These are phyloP conservation scores for Jacana jacana DNA, from an alignment of 2,113 vertebrate genomes.

Conservation along the genomic window DNA sequence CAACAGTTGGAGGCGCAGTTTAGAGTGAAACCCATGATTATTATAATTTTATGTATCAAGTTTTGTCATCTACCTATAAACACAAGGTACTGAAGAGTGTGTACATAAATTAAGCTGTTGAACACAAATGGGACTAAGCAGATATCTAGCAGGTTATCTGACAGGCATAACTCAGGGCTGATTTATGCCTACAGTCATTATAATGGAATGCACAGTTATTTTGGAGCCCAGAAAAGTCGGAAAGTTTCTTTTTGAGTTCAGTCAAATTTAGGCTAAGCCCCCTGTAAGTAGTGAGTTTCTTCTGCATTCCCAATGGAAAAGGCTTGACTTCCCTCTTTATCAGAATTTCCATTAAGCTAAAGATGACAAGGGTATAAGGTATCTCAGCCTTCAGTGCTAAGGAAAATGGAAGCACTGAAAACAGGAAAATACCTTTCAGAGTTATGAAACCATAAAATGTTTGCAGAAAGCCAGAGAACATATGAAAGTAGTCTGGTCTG, in stretches of 20 bases:
- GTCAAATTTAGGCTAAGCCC: background rate
- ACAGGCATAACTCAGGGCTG: background rate
- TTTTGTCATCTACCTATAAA: background rate
- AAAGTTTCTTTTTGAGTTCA: slow-evolving; percentile 1
- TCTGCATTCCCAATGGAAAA: background rate
- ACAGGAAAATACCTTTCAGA: slow-evolving; percentile 4
- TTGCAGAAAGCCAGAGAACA: background rate
- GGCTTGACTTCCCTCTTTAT: background rate
- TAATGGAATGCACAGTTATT: slow-evolving; percentile 36
- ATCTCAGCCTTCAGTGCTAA: background rate
- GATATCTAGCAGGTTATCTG: slow-evolving; percentile 20
- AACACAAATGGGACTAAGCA: background rate
- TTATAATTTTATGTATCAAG: slow-evolving; percentile 12
- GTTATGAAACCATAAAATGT: background rate
- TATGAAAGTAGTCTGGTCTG: background rate
- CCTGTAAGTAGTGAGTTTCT: background rate
- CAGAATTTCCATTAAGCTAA: background rate
- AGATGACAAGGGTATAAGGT: background rate
- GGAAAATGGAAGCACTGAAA: background rate
- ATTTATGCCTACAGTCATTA: slow-evolving; percentile 29
- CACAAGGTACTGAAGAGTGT: background rate
- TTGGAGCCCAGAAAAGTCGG: background rate
- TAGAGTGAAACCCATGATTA: background rate
- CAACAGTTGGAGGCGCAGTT: rapidly evolving
- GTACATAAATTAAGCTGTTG: slow-evolving; percentile 28